Percentiles rank a stretch among this genome's conserved stretches.
Evolutionary conservation across 2,797 vertebrate genomes (phyloP).

Genomic region (Vipera latastei): DNA sequence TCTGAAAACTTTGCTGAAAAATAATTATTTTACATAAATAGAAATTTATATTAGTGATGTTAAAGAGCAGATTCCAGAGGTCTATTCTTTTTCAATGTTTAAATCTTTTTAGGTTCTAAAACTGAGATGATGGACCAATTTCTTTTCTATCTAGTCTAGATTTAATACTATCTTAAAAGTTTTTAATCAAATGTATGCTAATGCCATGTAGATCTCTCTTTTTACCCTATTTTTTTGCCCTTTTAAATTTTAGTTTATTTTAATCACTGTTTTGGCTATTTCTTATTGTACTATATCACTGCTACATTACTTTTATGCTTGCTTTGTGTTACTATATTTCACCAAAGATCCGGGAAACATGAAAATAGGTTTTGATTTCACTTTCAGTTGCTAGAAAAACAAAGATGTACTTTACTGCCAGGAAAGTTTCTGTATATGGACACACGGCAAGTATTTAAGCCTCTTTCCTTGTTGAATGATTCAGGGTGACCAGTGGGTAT

Average conservation of each 20-base stretch:
- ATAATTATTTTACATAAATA: background rate
- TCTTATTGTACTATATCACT: background rate
- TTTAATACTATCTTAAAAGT: background rate
- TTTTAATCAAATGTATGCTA: background rate
- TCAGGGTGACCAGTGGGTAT: background rate
- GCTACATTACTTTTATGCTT: background rate
- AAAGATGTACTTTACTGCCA: background rate
- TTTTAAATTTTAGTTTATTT: background rate
- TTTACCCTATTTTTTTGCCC: background rate
- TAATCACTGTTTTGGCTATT: background rate
- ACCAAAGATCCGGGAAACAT: background rate
- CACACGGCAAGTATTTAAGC: background rate
- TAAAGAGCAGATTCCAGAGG: background rate
- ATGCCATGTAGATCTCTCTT: background rate
- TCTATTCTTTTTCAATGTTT: background rate
- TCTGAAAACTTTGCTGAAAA: background rate
- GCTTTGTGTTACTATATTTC: background rate
- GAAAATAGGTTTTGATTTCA: constrained; percentile 37
- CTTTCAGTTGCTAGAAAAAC: background rate
- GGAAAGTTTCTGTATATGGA: background rate
- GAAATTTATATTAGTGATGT: background rate
- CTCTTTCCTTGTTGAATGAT: background rate
- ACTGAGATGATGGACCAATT: background rate
- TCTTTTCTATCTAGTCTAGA: background rate
- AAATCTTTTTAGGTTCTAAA: background rate